Evolutionary conservation across 1,140 invertebrate species (phyloP), one percentile per base, ranked within the genome.

Genomic region (Rhyacophila brunnea): DNA sequence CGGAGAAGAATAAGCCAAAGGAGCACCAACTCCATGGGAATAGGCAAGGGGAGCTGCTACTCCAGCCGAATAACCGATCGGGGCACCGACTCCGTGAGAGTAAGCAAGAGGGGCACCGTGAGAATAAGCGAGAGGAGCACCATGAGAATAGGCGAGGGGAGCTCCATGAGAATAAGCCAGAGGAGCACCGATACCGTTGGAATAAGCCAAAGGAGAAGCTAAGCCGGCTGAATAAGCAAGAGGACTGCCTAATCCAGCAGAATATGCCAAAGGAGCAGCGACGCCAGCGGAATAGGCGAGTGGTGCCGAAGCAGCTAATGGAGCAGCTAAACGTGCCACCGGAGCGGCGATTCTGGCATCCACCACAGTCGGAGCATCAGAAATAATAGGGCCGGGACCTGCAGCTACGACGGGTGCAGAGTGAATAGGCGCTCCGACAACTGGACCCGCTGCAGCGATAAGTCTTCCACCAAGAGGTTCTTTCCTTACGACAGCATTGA

Each of bases 401-500:
- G 55, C 48, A 17, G 65, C 58, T 17, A 60, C 53, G 6, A 61
- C 52, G 14, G 62, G 53, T 49, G 67, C 65, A 34, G 60, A 63
- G 7, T 45, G 17, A 68, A 82, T 80, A 53, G 74, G 79, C 67
- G 83, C 83, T 62, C 76, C 74, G 62, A 83, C 81, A 70, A 56
- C 73, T 19, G 44, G 44, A 35, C 67, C 68, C n/a, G 66, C 65
- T 10, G 69, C 62, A 20, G 65, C 67, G 13, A 70, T 66, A 58
- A 73, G 74, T 40, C 74, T 74, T 42, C 72, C 68, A 4, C 77
- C 75, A 15, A 77, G 66, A 11, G 75, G 71, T 56, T 70, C 68
- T 54, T 70, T 69, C 45, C 68, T 68, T 42, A 79, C 75, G 11
- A 75, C 70, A 19, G 77, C 77, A 66, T 78, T 77, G 71, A 79